Evolutionary conservation across 2,797 vertebrate species (phyloP).

Genomic region (Myotis myotis): DNA sequence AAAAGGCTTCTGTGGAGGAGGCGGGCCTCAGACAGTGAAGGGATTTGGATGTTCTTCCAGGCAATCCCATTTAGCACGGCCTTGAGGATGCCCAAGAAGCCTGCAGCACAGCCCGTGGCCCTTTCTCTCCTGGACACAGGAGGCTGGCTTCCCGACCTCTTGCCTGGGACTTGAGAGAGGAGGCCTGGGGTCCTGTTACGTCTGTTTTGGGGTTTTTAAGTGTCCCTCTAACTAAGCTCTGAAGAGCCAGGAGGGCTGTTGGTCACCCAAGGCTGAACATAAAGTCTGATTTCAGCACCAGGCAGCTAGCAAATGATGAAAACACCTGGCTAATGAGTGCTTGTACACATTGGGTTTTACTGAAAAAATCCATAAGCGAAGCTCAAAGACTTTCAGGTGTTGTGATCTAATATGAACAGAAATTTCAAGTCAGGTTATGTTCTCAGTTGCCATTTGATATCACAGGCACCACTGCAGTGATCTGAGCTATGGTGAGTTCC

Average conservation of each 20-base stretch:
- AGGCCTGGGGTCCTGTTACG: fast-evolving
- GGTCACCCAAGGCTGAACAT: neutral
- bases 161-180: neutral
- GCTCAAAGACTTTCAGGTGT: neutral
- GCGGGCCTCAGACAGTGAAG: neutral
- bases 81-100: neutral
- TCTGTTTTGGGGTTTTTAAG: neutral
- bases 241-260: neutral
- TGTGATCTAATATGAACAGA: neutral
- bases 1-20: neutral
- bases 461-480: neutral
- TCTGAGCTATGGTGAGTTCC: neutral
- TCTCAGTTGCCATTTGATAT: neutral
- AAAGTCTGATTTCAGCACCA: neutral
- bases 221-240: neutral
- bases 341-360: neutral
- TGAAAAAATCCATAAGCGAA: neutral
- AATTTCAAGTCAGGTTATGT: neutral
- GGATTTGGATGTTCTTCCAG: neutral
- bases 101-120: neutral
- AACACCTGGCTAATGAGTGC: neutral
- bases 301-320: neutral
- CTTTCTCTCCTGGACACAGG: neutral
- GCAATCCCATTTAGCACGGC: neutral
- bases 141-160: neutral